Percentiles rank a stretch among this genome's conserved stretches.
Conservation (phyloP, 1,140 invertebrate genomes). For the Pogonomyrmex californicus region DNA sequence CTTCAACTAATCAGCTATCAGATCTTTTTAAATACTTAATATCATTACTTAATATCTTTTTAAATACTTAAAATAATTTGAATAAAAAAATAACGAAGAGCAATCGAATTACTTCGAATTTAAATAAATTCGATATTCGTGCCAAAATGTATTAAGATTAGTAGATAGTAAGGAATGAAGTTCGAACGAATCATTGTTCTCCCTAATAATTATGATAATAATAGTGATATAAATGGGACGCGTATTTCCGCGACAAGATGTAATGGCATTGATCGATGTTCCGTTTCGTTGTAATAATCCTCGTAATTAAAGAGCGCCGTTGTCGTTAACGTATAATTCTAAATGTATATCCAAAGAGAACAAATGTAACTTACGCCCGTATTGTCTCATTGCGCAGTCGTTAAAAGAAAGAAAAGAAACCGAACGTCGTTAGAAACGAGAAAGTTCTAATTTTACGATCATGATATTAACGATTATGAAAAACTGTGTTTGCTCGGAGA, state of each 20-base stretch:
- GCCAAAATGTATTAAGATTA: not conserved
- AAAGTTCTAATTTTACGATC: slow-evolving; percentile 33
- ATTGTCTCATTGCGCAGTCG: not conserved
- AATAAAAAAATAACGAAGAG: not conserved
- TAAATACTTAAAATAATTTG: not conserved
- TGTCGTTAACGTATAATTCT: slow-evolving; percentile 1
- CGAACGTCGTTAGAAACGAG: not conserved
- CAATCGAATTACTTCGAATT: not conserved
- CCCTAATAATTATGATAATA: slow-evolving; percentile 1
- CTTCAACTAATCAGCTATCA: too few relatives aligned
- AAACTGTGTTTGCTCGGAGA: not conserved
- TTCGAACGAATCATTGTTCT: not conserved
- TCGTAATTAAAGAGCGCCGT: slow-evolving; percentile 10
- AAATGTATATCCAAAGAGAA: not conserved
- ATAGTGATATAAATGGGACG: not conserved
- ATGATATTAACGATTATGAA: slow-evolving; percentile 44
- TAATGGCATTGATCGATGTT: slow-evolving; percentile 24
- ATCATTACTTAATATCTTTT: not conserved
- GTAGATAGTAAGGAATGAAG: not conserved
- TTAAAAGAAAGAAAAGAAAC: not conserved
- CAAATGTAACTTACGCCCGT: not conserved
- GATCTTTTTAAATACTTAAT: not conserved
- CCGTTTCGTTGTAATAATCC: not conserved
- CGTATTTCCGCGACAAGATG: not conserved
- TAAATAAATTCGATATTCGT: not conserved